A percentile compares a stretch with the other conserved stretches of the same genome.
phyloP scores from a whole-genome alignment of 2,113 vertebrate species.

The Apus apus region DNA sequence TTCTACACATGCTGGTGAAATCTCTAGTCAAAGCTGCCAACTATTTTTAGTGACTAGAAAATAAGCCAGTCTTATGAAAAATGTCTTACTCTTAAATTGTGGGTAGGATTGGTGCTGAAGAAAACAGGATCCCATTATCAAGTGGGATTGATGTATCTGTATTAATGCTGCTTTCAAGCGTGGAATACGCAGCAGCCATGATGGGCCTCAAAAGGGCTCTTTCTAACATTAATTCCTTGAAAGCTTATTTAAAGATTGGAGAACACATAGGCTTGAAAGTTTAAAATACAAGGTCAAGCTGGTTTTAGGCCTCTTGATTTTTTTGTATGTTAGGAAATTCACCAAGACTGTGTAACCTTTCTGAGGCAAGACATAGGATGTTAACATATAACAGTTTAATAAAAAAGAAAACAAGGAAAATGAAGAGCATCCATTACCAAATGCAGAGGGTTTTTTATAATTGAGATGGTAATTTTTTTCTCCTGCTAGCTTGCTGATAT shows the following conservation, averaged over 20 bases:
- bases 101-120: background rate
- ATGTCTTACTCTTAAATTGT: background rate
- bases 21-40: background rate
- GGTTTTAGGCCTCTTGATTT: background rate
- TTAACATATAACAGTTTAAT: background rate
- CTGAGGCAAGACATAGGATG: rapidly evolving
- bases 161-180: background rate
- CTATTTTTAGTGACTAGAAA: background rate
- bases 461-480: background rate
- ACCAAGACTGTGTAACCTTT: background rate
- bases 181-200: background rate
- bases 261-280: background rate
- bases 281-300: background rate
- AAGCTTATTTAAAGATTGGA: background rate
- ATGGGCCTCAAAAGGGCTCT: background rate
- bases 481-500: background rate
- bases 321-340: background rate
- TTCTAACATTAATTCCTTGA: background rate
- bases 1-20: background rate
- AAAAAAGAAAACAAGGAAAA: background rate
- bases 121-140: background rate
- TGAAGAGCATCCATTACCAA: background rate
- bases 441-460: background rate
- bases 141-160: background rate
- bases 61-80: background rate